These are phyloP conservation scores for Ctenosaura bakeri DNA, from an alignment of 2,797 vertebrate species.

Conservation along the genomic window DNA sequence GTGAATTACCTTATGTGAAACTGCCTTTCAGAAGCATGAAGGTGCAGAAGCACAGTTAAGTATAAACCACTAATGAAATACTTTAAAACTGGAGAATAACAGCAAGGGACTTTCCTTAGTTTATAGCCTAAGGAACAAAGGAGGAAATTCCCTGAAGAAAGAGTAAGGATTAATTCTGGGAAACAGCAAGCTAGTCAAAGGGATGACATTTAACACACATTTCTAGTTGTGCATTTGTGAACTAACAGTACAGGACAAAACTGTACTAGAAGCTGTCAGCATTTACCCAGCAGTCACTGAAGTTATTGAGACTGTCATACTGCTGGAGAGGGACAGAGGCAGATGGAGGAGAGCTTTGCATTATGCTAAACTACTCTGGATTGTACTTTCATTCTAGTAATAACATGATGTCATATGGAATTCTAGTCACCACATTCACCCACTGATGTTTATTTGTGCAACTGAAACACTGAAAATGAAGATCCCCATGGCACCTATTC, in stretches of 20 bases:
- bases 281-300: background rate
- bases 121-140: background rate
- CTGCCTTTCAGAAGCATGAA: background rate
- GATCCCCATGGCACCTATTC: background rate
- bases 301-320: background rate
- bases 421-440: background rate
- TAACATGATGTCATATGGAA: background rate
- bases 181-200: background rate
- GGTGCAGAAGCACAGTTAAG: background rate
- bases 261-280: background rate
- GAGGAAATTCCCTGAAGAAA: background rate
- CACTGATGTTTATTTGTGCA: background rate
- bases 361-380: background rate
- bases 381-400: background rate
- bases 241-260: background rate
- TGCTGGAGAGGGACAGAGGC: background rate
- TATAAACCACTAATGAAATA: background rate
- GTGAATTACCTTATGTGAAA: too few relatives aligned
- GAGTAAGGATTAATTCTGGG: background rate
- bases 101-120: background rate
- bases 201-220: background rate
- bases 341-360: background rate
- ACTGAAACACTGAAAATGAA: background rate
- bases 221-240: background rate
- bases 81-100: background rate